A percentile compares a stretch with the other conserved stretches of the same genome.
These are phyloP conservation scores for Thumatha senex DNA, from an alignment of 2,888 invertebrate species.

Conservation along the genomic window DNA sequence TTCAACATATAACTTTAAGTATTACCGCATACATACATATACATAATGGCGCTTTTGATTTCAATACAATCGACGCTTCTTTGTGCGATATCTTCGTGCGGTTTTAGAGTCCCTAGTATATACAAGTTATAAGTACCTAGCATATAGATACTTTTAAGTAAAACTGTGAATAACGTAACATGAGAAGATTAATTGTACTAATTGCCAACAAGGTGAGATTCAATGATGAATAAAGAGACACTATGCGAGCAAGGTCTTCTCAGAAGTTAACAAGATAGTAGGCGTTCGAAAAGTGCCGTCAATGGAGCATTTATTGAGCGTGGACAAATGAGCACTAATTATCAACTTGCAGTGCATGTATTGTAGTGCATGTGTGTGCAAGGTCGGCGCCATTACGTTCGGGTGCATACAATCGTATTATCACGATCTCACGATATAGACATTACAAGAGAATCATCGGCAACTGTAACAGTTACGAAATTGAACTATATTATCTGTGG, in stretches of 20 bases:
- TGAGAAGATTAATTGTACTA: conserved; percentile 27
- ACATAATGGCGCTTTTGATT: no score
- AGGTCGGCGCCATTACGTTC: conserved; percentile 51
- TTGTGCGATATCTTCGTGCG: no score
- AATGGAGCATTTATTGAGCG: conserved; percentile 54
- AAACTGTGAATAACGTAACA: conserved; percentile 6
- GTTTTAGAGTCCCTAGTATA: no score
- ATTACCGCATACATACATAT: no score
- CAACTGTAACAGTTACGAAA: conserved; percentile 37
- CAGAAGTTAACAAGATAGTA: conserved; percentile 50
- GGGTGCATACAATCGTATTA: conserved; percentile 44
- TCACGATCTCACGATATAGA: conserved; percentile 57
- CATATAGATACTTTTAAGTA: no score
- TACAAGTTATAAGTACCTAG: no score
- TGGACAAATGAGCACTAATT: conserved; percentile 42
- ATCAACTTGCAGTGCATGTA: conserved; percentile 42
- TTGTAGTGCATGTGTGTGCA: conserved; percentile 50
- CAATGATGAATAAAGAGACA: conserved; percentile 11
- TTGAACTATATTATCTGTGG: conserved; percentile 29
- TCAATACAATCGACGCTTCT: no score
- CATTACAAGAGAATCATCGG: conserved; percentile 40
- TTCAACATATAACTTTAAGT: no score
- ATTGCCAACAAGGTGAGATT: conserved; percentile 19
- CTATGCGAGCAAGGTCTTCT: conserved; percentile 30
- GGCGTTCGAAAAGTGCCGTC: conserved; percentile 54